Evolutionary conservation across 2,113 vertebrate species (phyloP), one percentile per base, ranked within the genome.

Genomic region (Dermatemys mawii): DNA sequence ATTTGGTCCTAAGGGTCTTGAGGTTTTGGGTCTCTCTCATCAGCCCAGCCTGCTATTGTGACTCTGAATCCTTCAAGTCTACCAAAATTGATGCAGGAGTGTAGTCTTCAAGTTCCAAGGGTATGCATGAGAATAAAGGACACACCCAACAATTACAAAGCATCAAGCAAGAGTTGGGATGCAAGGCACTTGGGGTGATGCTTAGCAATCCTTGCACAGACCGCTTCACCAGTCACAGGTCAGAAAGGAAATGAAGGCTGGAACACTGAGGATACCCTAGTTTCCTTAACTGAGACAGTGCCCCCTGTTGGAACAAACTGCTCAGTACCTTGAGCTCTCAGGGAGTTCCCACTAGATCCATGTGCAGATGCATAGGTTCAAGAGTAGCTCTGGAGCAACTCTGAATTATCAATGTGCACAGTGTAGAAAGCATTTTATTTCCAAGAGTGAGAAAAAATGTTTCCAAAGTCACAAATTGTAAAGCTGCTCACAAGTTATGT

Each of bases 91-190:
- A 83, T 17, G 53, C 11, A 35, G 78, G 76, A 89, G 73, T 44
- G 44, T 50, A 93, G 21, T 51, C 70, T 95, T 93, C 93, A 97
- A 94, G 94, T 95, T 95, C 93, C 90, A 96, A 94, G 81, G 87
- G 95, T 93, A 96, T 90, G 91, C 93, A 8, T 89, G 95, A 93
- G 96, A 97, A 85, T 41, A 79, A 79, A 92, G 93, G 93, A 96
- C 46, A 91, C 91, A 93, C 91, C 94, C 92, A 97, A 94, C 95
- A 97, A 96, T 96, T 97, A 95, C 5, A 94, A 86, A 95, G 83
- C 95, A 92, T 91, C 92, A 92, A 91, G 95, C 44, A 92, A 82
- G 92, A 94, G 85, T 83, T 93, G 87, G 67, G 89, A 96, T 78
- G 67, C 92, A 81, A 78, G 94, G 89, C 93, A 95, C 90, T 88